Evolutionary conservation across 2,888 invertebrate species (phyloP), one percentile per base, ranked within the genome.

Genomic region (Laothoe populi): DNA sequence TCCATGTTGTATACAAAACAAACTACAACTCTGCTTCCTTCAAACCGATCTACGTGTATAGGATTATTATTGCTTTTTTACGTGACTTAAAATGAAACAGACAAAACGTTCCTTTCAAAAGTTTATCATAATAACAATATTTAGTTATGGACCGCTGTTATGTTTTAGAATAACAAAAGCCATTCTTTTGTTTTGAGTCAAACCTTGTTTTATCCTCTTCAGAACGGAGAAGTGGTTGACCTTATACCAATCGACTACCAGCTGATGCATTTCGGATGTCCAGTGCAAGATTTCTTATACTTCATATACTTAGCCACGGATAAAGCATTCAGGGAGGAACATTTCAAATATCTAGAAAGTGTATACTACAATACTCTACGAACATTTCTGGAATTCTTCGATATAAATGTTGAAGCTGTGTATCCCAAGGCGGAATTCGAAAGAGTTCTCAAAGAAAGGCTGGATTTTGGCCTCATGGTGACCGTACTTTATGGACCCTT

Each of bases 371-470:
- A 77, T 0, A 68, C 70, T 7, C 62, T 84, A 59, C 59, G 53
- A 4, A 65, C 63, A 5, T 78, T 71, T 63, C 59, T 82, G 0
- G 62, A 67, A 44, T 69, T 80, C 57, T 86, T 85, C 21, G 64
- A 78, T 2, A 64, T 83, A 21, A 69, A 77, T 3, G 68, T 78
- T 0, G 70, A 81, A 38, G 31, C 68, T 4, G 66, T 79, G 1
- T 80, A 71, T 57, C 71, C 83, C 0, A 77, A 73, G 23, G 60
- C 71, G 11, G 67, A 68, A 7, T 86, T 81, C 64, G 83, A 86
- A 19, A 63, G 63, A 24, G 64, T 73, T 13, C 83, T 70, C n/a
- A 60, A 61, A 11, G 77, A 81, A 1, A 72, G 70, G 26, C 57
- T 79, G 31, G 78, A 81, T 38, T 76, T 66, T 48, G 84, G 83